These are phyloP conservation scores for Amphimallon solstitiale DNA, from an alignment of 2,888 invertebrate species.

Conservation along the genomic window DNA sequence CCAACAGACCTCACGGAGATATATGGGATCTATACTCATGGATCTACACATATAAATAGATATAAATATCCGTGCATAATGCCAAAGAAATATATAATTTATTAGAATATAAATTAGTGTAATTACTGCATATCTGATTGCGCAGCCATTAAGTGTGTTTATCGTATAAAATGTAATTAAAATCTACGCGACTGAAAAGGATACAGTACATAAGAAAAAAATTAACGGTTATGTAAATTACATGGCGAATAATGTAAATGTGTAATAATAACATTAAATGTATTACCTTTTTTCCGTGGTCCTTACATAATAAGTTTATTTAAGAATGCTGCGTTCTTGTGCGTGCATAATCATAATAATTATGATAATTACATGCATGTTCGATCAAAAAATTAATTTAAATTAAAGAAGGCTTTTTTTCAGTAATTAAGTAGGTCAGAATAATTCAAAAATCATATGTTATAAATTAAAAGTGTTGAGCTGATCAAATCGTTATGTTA, in stretches of 20 bases:
- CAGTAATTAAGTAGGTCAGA: too few relatives aligned
- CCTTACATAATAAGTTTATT: conserved; percentile 10
- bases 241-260: conserved; percentile 16
- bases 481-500: too few relatives aligned
- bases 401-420: too few relatives aligned
- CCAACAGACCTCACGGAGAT: too few relatives aligned
- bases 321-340: not conserved
- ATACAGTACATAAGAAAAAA: conserved; percentile 9
- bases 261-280: not conserved
- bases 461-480: too few relatives aligned
- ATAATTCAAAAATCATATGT: too few relatives aligned
- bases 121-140: conserved; percentile 29
- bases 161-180: conserved; percentile 29
- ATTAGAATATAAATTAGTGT: conserved; percentile 29
- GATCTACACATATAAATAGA: too few relatives aligned
- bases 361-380: too few relatives aligned
- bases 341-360: not conserved
- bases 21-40: too few relatives aligned
- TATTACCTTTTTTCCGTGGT: not conserved
- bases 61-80: not conserved
- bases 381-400: too few relatives aligned
- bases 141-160: conserved; percentile 16
- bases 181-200: conserved; percentile 8
- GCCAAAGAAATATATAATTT: conserved; percentile 16
- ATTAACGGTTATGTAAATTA: conserved; percentile 17